Conservation (phyloP, 2,888 invertebrate genomes). For the Scaptodrosophila latifasciaeformis region DNA sequence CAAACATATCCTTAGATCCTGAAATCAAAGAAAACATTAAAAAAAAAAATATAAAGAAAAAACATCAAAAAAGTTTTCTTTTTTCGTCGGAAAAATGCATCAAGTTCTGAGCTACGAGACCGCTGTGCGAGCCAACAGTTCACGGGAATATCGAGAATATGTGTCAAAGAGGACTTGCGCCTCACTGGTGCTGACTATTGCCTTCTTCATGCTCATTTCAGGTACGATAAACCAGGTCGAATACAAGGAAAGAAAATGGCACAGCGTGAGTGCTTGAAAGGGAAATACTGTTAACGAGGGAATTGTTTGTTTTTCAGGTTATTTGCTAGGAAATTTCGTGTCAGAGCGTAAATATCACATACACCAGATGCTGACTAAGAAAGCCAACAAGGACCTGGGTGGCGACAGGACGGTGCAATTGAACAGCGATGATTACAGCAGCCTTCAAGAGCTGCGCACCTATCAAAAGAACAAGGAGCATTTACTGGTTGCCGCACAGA, state of each 20-base stretch:
- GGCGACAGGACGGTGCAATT: constrained; percentile 55
- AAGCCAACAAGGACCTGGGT: constrained; percentile 40
- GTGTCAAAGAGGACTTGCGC: constrained; percentile 74
- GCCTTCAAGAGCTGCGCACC: constrained; percentile 68
- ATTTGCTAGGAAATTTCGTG: constrained; percentile 74
- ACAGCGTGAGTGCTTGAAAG: background rate
- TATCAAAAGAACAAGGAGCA: constrained; percentile 71
- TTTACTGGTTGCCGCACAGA: constrained; percentile 64
- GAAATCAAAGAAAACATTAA: no score
- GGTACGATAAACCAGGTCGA: no score
- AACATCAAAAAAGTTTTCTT: no score
- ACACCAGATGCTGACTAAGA: constrained; percentile 65
- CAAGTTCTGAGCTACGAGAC: constrained; percentile 75
- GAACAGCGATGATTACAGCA: constrained; percentile 67
- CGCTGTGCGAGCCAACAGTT: constrained; percentile 72
- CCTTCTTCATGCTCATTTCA: constrained; percentile 73
- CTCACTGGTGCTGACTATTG: constrained; percentile 72
- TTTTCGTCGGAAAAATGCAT: constrained; percentile 69
- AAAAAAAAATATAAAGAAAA: background rate
- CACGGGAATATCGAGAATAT: constrained; percentile 72
- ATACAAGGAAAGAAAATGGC: constrained; percentile 11
- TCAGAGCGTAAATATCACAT: constrained; percentile 72
- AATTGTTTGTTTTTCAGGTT: constrained; percentile 56
- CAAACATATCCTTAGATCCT: no score
- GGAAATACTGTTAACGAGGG: background rate